phyloP scores from a whole-genome alignment of 2,113 vertebrate species.

The Phycodurus eques region DNA sequence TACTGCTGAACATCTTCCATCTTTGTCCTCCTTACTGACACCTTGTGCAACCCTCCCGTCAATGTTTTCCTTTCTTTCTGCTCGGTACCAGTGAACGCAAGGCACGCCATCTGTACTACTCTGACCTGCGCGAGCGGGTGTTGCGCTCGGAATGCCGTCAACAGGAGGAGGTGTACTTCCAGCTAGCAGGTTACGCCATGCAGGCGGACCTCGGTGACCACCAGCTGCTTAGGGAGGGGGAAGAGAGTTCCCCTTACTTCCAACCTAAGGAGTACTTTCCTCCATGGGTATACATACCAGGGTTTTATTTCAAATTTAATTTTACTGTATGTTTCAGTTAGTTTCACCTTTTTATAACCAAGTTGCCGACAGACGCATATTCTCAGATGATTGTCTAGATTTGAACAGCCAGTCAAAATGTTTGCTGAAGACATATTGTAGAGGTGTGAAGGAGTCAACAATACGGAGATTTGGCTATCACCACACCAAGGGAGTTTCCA shows the following conservation, averaged over 20 bases:
- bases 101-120: slow-evolving; percentile 82
- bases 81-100: slow-evolving; percentile 74
- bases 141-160: slow-evolving; percentile 81
- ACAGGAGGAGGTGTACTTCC: slow-evolving; percentile 89
- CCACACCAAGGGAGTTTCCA: not conserved
- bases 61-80: not conserved
- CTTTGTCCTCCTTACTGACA: slow-evolving; percentile 16
- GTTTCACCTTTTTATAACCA: not conserved
- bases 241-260: slow-evolving; percentile 74
- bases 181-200: slow-evolving; percentile 83
- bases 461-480: not conserved
- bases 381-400: not conserved
- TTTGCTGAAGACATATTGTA: not conserved
- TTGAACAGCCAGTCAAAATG: not conserved
- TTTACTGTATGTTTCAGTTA: not conserved
- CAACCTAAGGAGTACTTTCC: slow-evolving; percentile 87
- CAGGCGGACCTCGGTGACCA: slow-evolving; percentile 85
- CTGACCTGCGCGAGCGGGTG: slow-evolving; percentile 82
- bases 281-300: slow-evolving; percentile 78
- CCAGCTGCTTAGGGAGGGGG: slow-evolving; percentile 50
- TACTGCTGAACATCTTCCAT: not conserved
- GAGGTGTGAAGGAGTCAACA: not conserved
- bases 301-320: not conserved
- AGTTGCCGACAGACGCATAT: not conserved
- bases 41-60: not conserved